Conservation (phyloP, 2,797 vertebrate species). For the Mionectes olivaceus region DNA sequence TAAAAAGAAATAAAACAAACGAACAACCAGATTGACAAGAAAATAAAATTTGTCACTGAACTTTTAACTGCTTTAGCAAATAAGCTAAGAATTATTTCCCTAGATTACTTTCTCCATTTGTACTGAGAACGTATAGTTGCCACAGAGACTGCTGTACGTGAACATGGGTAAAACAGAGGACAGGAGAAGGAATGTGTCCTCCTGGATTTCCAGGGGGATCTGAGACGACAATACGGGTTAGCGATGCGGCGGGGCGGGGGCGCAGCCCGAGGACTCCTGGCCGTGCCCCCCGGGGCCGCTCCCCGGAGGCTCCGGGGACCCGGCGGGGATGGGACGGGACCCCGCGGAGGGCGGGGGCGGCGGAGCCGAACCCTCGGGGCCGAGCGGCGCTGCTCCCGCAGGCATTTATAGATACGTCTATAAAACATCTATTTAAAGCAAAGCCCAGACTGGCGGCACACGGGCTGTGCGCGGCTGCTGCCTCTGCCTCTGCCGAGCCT, state of each 20-base stretch:
- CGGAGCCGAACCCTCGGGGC: background rate
- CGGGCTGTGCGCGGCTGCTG: background rate
- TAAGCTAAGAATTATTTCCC: background rate
- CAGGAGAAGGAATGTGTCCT: background rate
- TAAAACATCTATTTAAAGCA: background rate
- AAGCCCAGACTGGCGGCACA: background rate
- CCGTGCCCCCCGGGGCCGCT: background rate
- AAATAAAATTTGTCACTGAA: background rate
- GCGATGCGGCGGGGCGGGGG: background rate
- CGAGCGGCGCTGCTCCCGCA: background rate
- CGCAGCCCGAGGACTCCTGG: background rate
- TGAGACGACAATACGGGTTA: accelerated
- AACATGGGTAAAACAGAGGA: background rate
- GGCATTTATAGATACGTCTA: background rate
- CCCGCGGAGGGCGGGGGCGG: background rate
- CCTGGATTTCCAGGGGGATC: background rate
- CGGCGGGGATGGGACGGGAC: background rate
- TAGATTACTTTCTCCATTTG: background rate
- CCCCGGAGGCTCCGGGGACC: background rate
- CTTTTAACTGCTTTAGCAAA: background rate
- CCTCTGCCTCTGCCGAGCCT: background rate
- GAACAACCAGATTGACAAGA: background rate
- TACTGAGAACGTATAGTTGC: background rate
- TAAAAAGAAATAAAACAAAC: background rate
- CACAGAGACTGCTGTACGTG: background rate